Evolutionary conservation across 2,888 invertebrate species (phyloP).

Genomic region (Nysson spinosus): DNA sequence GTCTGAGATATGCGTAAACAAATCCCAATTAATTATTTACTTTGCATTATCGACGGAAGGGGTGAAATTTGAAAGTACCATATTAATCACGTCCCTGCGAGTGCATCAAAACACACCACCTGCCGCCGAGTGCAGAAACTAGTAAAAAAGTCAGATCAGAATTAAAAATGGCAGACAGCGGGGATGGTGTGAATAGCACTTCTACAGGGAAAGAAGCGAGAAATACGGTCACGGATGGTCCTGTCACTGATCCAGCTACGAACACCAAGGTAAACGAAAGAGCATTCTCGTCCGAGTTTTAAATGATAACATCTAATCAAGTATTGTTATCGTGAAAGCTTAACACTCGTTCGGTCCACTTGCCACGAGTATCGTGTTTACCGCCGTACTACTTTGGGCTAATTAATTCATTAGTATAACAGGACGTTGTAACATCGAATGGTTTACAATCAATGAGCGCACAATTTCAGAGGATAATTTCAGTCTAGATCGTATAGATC

Average conservation of each 20-base stretch:
- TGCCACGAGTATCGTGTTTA: constrained; percentile 46
- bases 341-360: constrained; percentile 11
- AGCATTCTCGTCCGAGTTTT: background rate
- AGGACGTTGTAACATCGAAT: no score
- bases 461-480: no score
- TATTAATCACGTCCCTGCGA: constrained; percentile 30
- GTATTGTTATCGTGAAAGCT: constrained; percentile 5
- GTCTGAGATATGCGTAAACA: no score
- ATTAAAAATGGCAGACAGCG: constrained; percentile 74
- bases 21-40: no score
- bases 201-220: constrained; percentile 71
- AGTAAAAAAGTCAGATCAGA: constrained; percentile 46
- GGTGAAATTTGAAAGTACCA: no score
- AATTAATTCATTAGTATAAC: constrained; percentile 20
- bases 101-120: constrained; percentile 34
- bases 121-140: constrained; percentile 18
- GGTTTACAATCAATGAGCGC: no score
- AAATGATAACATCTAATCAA: background rate
- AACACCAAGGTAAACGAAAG: constrained; percentile 78
- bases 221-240: constrained; percentile 83
- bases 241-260: constrained; percentile 88
- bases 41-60: no score
- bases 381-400: constrained; percentile 32
- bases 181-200: constrained; percentile 67
- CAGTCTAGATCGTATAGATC: no score